Evolutionary conservation across 2,113 vertebrate species (phyloP), one percentile per base, ranked within the genome.

Genomic region (Corythornis cristatus): DNA sequence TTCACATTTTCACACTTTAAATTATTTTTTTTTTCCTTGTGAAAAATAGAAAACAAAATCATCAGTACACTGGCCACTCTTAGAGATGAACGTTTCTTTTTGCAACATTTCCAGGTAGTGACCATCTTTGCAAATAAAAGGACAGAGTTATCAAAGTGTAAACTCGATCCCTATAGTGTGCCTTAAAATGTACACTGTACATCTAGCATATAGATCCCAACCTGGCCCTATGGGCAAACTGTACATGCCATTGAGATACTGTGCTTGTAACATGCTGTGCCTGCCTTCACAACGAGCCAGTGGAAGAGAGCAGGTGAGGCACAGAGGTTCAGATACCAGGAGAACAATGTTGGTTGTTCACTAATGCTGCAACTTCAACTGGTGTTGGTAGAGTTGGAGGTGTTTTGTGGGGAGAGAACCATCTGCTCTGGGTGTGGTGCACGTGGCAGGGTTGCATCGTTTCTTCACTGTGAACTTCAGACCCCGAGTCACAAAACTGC

Each of bases 141-240:
- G 95, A 92, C 94, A 93, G 95, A 90, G 74, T 95, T 95, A 95
- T 95, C 88, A 91, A 95, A 94, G 84, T 81, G 72, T 95, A 93
- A 96, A 94, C 89, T 96, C 96, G 90, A 96, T 95, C 95, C 94
- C 96, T 97, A 93, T 95, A 94, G 92, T 97, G 97, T 98, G 97
- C 96, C 97, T 98, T 98, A 98, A 94, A 95, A 97, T 96, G 85
- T 97, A 96, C 95, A 97, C 94, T 94, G 90, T 95, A 93, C 96
- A 96, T 96, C 97, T 95, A 95, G 96, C 90, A 94, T 96, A 95
- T 65, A 85, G 87, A 83, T 68, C 91, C 94, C 96, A 66, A 48
- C 57, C 93, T 86, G 93, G 93, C 97, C 95, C 89, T 96, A 93
- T 94, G 93, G 95, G 95, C 92, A 79, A 71, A 83, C 78, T 93